These are phyloP conservation scores for Aspidiotus destructor DNA, from an alignment of 2,888 invertebrate species.

Conservation along the genomic window DNA sequence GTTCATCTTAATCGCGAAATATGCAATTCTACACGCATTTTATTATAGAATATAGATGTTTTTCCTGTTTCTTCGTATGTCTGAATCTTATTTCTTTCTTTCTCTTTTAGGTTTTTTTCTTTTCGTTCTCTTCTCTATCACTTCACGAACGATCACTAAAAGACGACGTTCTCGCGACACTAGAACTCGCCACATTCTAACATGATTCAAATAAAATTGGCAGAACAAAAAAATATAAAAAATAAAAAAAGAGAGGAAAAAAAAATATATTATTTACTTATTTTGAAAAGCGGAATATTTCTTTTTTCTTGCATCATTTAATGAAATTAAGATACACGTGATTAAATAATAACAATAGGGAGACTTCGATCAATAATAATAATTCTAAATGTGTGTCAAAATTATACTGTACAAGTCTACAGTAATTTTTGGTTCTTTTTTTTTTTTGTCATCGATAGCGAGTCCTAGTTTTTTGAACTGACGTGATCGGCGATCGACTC, in stretches of 20 bases:
- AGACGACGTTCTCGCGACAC: not conserved
- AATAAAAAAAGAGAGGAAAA: not conserved
- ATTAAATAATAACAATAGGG: not conserved
- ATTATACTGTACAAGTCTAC: not conserved
- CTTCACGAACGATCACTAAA: not conserved
- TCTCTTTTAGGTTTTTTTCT: not conserved
- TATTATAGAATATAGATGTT: too few species aligned
- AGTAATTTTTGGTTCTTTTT: not conserved
- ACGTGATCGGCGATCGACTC: slow-evolving; percentile 9
- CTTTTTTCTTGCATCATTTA: too few species aligned
- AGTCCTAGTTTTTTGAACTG: slow-evolving; percentile 29
- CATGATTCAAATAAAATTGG: slow-evolving; percentile 1
- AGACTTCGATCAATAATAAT: slow-evolving; percentile 10
- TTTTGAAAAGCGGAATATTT: too few species aligned
- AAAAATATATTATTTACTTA: not conserved
- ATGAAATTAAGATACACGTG: slow-evolving; percentile 11
- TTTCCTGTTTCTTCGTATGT: too few species aligned
- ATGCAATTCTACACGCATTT: not conserved
- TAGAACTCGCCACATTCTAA: not conserved
- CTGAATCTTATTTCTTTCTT: too few species aligned
- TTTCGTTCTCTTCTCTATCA: not conserved
- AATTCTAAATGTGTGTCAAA: slow-evolving; percentile 29
- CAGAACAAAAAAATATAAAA: not conserved
- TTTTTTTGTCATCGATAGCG: slow-evolving; percentile 19
- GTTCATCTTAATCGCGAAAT: slow-evolving; percentile 1